Conservation (phyloP, 1,140 invertebrate genomes). For the Cataglyphis hispanica region DNA sequence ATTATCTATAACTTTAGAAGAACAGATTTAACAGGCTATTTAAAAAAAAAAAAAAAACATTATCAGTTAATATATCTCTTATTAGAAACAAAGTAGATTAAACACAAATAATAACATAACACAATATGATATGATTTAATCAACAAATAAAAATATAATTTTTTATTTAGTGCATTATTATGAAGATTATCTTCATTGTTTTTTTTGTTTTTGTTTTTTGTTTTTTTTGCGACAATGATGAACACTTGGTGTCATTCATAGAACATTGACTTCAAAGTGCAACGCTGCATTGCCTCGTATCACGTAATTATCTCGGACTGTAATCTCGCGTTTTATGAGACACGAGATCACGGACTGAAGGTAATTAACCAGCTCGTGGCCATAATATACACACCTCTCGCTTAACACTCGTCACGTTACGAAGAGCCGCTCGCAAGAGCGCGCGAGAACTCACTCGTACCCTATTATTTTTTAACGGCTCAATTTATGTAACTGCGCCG, state of each 20-base stretch:
- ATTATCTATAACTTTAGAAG: too few species aligned
- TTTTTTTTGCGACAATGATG: not conserved
- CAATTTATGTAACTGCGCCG: constrained; percentile 43
- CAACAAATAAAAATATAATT: not conserved
- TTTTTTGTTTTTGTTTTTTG: too few species aligned
- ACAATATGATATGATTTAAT: too few species aligned
- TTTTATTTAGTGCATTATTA: not conserved
- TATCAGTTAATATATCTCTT: not conserved
- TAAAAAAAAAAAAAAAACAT: not conserved
- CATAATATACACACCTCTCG: not conserved
- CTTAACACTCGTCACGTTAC: constrained; percentile 4
- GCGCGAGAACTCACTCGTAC: not conserved
- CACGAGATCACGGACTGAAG: constrained; percentile 5
- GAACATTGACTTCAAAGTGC: not conserved
- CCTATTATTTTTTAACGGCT: constrained; percentile 34
- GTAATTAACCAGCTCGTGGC: constrained; percentile 18
- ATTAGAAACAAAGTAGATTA: not conserved
- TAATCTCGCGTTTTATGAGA: constrained; percentile 28
- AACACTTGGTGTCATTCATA: not conserved
- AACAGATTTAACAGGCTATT: not conserved
- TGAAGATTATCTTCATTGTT: not conserved
- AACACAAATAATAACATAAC: too few species aligned
- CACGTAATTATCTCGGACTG: not conserved
- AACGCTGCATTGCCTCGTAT: not conserved
- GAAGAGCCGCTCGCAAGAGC: not conserved